A percentile compares a stretch with the other conserved stretches of the same genome.
phyloP scores from a whole-genome alignment of 2,797 vertebrate species.

The Phylloscopus collybita region DNA sequence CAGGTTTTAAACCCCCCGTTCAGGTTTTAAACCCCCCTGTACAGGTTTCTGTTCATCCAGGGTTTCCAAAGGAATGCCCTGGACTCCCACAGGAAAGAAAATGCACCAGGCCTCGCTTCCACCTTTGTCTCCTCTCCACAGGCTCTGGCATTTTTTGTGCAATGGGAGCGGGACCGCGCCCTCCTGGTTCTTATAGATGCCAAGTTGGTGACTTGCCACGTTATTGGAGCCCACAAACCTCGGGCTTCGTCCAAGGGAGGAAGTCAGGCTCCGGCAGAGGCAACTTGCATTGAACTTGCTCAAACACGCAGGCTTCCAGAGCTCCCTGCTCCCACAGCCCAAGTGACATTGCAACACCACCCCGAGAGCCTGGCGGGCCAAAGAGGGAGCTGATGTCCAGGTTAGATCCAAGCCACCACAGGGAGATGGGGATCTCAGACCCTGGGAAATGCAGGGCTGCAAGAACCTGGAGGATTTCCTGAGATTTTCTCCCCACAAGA shows the following conservation, averaged over 20 bases:
- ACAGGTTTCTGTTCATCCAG: no score
- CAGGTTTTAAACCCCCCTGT: no score
- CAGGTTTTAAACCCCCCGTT: no score
- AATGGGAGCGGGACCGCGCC: not conserved
- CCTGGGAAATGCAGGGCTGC: not conserved
- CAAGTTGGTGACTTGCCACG: not conserved
- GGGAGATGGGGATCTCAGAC: not conserved
- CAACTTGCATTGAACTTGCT: not conserved
- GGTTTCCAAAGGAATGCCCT: no score
- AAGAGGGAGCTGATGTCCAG: fast-evolving
- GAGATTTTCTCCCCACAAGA: not conserved
- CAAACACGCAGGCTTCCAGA: not conserved
- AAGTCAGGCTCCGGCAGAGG: not conserved
- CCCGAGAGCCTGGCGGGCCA: not conserved
- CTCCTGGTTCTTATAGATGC: not conserved
- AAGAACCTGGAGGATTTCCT: not conserved
- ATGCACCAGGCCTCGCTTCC: not conserved
- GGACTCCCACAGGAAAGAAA: not conserved
- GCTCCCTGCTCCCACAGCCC: not conserved
- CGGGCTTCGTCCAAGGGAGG: not conserved
- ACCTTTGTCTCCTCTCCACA: not conserved
- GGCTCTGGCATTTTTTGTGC: not conserved
- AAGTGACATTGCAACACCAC: not conserved
- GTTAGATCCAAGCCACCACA: not conserved
- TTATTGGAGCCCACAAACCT: not conserved